These are phyloP conservation scores for Aulostomus chinensis DNA, from an alignment of 2,797 vertebrate genomes.

Conservation along the genomic window DNA sequence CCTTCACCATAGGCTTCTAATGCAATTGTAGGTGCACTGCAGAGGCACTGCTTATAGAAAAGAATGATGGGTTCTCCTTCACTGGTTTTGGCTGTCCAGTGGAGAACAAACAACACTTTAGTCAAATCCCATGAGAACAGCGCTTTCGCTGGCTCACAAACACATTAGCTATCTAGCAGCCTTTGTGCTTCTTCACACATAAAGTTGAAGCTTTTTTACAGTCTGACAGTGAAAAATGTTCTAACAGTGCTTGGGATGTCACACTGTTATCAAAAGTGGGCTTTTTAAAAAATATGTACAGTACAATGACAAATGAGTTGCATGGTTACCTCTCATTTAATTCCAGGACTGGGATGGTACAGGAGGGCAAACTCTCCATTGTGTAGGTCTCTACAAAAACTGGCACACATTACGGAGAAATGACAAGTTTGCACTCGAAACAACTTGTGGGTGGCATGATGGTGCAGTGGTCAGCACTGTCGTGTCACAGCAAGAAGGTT, in stretches of 20 bases:
- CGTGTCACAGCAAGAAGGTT: too few species aligned
- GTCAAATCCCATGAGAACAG: constrained; percentile 61
- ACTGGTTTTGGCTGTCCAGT: constrained; percentile 67
- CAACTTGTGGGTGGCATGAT: too few species aligned
- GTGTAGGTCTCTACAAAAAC: too few species aligned
- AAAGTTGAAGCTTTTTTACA: constrained; percentile 20
- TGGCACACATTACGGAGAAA: too few species aligned
- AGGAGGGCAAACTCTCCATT: too few species aligned
- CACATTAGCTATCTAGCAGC: constrained; percentile 56
- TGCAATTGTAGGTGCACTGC: constrained; percentile 82
- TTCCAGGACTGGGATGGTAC: too few species aligned
- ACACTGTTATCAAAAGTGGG: neutral
- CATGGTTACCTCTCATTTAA: too few species aligned
- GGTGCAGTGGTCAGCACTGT: too few species aligned
- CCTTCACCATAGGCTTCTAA: constrained; percentile 75
- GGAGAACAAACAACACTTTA: constrained; percentile 72
- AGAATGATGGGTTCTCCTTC: constrained; percentile 84
- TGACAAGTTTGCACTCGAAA: too few species aligned
- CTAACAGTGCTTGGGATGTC: constrained; percentile 19
- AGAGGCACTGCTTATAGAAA: constrained; percentile 74
- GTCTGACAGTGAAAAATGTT: constrained; percentile 15
- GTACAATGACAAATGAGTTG: too few species aligned
- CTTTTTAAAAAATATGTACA: too few species aligned
- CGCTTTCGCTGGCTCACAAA: constrained; percentile 52
- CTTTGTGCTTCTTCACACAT: constrained; percentile 39